Evolutionary conservation across 2,888 invertebrate genomes (phyloP), one percentile per base, ranked within the genome.

Genomic region (Drosophila incognita): DNA sequence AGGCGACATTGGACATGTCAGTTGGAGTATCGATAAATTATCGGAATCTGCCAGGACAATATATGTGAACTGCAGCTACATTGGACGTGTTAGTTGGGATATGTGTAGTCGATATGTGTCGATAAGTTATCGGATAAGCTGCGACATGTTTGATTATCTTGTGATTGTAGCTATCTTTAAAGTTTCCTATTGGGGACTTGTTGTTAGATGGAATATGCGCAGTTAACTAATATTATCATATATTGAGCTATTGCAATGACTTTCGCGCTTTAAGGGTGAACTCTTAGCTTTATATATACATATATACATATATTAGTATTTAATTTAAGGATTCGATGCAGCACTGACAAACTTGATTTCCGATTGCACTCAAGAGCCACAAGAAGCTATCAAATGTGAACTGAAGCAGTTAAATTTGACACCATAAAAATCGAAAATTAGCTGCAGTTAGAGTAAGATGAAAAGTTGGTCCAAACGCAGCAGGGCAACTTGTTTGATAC

Each of bases 371-470:
- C 2, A n/a, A 51, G 27, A 36, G 48, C 35, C 21, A 4, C n/a
- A 15, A 33, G 36, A n/a, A 71, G 1, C 29, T 74, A 42, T 53
- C 7, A 62, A 59, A 68, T 49, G 61, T 59, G 35, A 40, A 53
- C 33, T 42, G 10, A 36, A 58, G 24, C 58, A 64, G 69, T 74
- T 74, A 79, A 59, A 65, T 76, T 69, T 8, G 33, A 35, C n/a
- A 27, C 57, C n/a, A 60, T 52, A 49, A 64, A 67, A 60, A 38
- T 27, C 2, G 11, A 46, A 31, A 42, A 24, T 56, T 21, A 49
- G 27, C 46, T 46, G 53, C 61, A 66, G 36, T 73, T 27, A 13
- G 21, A 49, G 38, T 52, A 62, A 58, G 51, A 59, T 65, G 52
- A 69, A 74, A 59, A 59, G 64, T 68, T 36, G 15, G 31, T 18